phyloP scores from a whole-genome alignment of 2,113 vertebrate species.

The Podilymbus podiceps region DNA sequence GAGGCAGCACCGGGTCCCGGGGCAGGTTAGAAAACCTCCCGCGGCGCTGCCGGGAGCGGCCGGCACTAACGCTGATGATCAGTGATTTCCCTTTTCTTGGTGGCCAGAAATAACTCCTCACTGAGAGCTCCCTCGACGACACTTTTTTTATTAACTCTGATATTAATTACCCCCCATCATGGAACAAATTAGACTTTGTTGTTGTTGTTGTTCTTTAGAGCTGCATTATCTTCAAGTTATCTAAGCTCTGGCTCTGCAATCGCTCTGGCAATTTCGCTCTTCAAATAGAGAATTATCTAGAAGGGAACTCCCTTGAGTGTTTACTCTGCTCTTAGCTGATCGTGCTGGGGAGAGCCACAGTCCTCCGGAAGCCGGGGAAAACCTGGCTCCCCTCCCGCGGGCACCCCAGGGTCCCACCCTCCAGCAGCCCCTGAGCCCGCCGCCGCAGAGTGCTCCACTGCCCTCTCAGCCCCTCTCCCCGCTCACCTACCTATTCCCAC shows the following conservation, averaged over 20 bases:
- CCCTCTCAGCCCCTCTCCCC: not conserved
- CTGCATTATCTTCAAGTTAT: not conserved
- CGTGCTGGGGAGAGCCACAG: accelerated
- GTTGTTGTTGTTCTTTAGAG: not conserved
- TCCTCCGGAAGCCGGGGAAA: not conserved
- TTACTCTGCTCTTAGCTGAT: not conserved
- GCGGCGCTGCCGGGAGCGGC: accelerated
- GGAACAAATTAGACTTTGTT: not conserved
- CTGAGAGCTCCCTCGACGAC: not conserved
- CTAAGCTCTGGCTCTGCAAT: not conserved
- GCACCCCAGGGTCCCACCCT: accelerated
- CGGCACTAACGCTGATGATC: accelerated
- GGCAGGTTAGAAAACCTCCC: not conserved
- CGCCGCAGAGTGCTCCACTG: not conserved
- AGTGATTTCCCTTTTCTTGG: not conserved
- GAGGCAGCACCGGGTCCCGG: not conserved
- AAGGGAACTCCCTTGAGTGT: not conserved
- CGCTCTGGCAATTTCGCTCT: not conserved
- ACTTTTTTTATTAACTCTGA: not conserved
- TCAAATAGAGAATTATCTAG: not conserved
- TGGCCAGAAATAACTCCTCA: not conserved
- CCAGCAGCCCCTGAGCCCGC: accelerated
- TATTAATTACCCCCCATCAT: not conserved
- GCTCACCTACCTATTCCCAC: accelerated
- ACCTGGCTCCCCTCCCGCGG: not conserved